phyloP scores from a whole-genome alignment of 1,140 invertebrate genomes.

The Oedothorax gibbosus region DNA sequence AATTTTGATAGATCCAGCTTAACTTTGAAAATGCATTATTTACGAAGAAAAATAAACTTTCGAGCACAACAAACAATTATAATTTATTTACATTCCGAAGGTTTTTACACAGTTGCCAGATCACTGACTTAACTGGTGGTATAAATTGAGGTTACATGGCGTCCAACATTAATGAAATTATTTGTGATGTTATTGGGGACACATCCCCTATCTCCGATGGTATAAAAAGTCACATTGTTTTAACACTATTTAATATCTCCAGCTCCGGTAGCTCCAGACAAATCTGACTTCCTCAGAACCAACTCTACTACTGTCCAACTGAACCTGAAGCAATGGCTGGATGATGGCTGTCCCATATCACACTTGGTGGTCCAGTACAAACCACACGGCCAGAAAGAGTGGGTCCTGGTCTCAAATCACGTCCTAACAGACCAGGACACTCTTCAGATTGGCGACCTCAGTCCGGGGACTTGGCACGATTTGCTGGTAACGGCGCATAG shows the following conservation, averaged over 20 bases:
- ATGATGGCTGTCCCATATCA: conserved; percentile 72
- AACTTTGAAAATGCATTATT: too few relatives aligned
- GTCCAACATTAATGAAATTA: too few relatives aligned
- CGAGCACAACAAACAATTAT: too few relatives aligned
- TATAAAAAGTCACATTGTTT: conserved; percentile 26
- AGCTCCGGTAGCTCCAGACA: conserved; percentile 65
- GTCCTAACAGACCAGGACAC: conserved; percentile 61
- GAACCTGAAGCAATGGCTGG: conserved; percentile 71
- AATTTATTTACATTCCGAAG: too few relatives aligned
- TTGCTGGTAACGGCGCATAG: conserved; percentile 93
- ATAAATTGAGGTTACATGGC: too few relatives aligned
- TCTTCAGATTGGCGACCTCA: conserved; percentile 67
- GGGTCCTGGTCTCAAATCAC: conserved; percentile 64
- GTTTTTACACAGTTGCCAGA: too few relatives aligned
- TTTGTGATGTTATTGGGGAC: too few relatives aligned
- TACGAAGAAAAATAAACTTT: too few relatives aligned
- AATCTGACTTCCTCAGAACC: conserved; percentile 62
- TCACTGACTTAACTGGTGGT: too few relatives aligned
- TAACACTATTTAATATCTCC: not conserved
- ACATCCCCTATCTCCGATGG: too few relatives aligned
- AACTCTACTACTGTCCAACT: conserved; percentile 70
- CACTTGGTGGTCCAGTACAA: conserved; percentile 72
- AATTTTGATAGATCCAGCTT: too few relatives aligned
- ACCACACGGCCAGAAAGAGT: conserved; percentile 62
- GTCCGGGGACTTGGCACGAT: conserved; percentile 67